Percentiles rank a stretch among this genome's conserved stretches.
Evolutionary conservation across 1,140 invertebrate genomes (phyloP).

Genomic region (Calliphora vicina): DNA sequence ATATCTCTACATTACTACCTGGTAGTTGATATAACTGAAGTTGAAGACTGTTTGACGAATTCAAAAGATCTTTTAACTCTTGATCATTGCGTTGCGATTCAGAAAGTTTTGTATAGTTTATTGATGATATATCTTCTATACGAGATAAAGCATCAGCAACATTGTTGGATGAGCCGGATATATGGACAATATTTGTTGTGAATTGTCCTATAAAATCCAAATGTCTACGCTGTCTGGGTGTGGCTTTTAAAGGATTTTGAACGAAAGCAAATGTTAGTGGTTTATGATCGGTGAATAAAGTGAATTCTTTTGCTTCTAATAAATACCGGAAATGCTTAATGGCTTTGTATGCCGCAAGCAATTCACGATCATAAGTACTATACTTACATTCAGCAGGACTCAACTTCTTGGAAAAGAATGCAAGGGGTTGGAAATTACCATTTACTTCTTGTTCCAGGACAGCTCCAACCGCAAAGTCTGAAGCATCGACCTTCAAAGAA

Average conservation of each 20-base stretch:
- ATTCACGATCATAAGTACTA: conserved; percentile 1
- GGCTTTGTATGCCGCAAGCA: neutral
- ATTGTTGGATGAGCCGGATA: conserved; percentile 46
- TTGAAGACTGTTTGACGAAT: no score
- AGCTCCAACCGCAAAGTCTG: conserved; percentile 45
- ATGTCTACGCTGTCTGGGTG: conserved; percentile 49
- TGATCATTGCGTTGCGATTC: no score
- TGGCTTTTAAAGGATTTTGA: conserved; percentile 48
- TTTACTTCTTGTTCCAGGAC: neutral
- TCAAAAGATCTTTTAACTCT: no score
- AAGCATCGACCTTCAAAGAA: conserved; percentile 47
- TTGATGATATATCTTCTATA: no score
- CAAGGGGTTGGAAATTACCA: neutral
- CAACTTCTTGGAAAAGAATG: neutral
- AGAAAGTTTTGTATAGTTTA: no score
- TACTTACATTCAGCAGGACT: neutral
- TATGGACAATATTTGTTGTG: conserved; percentile 36
- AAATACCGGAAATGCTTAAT: conserved; percentile 45
- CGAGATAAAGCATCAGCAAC: neutral
- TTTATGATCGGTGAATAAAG: conserved; percentile 62
- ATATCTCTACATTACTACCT: neutral
- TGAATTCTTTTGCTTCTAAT: neutral
- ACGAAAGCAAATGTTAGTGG: conserved; percentile 55
- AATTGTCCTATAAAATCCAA: conserved; percentile 61
- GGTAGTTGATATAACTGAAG: no score